A percentile compares a stretch with the other conserved stretches of the same genome.
Evolutionary conservation across 2,888 invertebrate genomes (phyloP).

Genomic region (Dichetophora obliterata): DNA sequence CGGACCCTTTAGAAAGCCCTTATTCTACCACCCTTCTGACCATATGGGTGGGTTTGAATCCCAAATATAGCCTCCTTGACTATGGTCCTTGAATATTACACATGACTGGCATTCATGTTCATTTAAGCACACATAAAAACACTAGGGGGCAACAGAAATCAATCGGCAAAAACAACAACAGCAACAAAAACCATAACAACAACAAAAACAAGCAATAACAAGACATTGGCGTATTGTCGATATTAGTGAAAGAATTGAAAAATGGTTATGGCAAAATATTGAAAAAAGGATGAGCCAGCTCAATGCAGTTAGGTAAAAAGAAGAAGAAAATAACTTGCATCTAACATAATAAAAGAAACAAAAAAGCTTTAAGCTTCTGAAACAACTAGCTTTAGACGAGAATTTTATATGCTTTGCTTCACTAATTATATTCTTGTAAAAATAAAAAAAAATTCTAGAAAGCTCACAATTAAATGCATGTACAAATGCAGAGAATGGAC

Average conservation of each 20-base stretch:
- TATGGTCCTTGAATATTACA: no score
- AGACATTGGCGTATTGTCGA: background rate
- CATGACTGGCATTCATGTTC: background rate
- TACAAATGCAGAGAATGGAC: no score
- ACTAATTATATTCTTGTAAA: background rate
- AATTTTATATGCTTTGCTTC: background rate
- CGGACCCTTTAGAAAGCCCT: no score
- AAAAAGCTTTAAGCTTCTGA: background rate
- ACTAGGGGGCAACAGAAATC: slow-evolving; percentile 20
- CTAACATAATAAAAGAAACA: background rate
- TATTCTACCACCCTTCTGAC: no score
- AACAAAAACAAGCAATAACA: background rate
- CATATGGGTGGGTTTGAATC: no score
- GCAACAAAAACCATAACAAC: background rate
- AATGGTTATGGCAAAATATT: background rate
- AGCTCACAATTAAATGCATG: no score
- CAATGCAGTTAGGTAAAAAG: background rate
- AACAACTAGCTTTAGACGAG: background rate
- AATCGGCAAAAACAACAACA: slow-evolving; percentile 17
- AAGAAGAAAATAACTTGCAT: background rate
- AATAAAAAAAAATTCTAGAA: no score
- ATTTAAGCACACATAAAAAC: background rate
- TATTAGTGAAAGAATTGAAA: slow-evolving; percentile 7
- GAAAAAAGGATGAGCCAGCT: background rate
- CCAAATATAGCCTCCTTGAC: no score